Evolutionary conservation across 92 coral and sea anemone species (phyloP).

Genomic region (Micromussa lordhowensis): DNA sequence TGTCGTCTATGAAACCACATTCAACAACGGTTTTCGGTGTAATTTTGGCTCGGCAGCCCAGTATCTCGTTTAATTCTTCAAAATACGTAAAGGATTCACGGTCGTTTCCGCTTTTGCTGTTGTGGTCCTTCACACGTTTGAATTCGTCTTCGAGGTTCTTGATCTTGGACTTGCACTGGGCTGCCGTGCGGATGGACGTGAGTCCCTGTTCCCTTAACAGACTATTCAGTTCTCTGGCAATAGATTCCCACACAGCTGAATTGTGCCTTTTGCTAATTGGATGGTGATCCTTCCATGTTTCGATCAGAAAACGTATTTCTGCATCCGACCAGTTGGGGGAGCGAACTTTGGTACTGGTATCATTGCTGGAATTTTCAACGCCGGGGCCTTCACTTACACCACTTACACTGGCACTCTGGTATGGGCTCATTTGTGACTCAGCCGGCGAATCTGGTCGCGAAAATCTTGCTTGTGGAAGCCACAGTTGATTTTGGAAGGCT

Average conservation of each 20-base stretch:
- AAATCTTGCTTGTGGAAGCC: constrained; percentile 14
- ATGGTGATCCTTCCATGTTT: no score
- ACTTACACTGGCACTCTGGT: constrained; percentile 30
- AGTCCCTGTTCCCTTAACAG: constrained; percentile 34
- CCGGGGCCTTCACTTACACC: constrained; percentile 26
- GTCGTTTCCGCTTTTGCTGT: constrained; percentile 45
- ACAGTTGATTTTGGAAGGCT: constrained; percentile 18
- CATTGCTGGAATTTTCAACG: no score
- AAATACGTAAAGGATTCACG: constrained; percentile 26
- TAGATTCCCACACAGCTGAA: constrained; percentile 40
- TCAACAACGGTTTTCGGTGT: constrained; percentile 21
- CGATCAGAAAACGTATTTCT: no score
- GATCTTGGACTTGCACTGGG: constrained; percentile 62
- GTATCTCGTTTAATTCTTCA: constrained; percentile 28
- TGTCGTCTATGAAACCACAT: constrained; percentile 8
- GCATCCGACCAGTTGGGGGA: no score
- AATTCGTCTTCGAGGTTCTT: constrained; percentile 62
- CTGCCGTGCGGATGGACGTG: constrained; percentile 36
- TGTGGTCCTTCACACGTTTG: constrained; percentile 57
- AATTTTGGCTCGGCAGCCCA: constrained; percentile 39
- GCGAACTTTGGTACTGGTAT: no score
- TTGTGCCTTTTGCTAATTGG: no score
- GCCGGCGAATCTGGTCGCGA: background rate
- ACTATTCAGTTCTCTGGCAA: constrained; percentile 37
- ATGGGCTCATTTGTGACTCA: constrained; percentile 10